These are phyloP conservation scores for Crocodylus rhombifer DNA, from an alignment of 2,797 vertebrate genomes.

Conservation along the genomic window DNA sequence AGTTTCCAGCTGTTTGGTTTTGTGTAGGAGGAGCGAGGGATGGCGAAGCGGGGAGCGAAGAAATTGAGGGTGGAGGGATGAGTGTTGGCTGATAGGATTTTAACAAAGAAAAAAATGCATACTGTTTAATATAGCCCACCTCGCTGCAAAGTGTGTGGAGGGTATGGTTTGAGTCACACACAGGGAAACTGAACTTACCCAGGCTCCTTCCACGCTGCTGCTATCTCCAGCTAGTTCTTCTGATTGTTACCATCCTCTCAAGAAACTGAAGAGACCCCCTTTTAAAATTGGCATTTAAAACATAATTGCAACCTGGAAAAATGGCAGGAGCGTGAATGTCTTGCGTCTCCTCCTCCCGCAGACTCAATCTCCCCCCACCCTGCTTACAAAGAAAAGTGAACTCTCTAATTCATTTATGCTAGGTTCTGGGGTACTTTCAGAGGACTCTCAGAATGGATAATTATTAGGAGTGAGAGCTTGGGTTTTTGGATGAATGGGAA, in stretches of 20 bases:
- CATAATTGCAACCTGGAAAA: not conserved
- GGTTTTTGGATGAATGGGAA: not conserved
- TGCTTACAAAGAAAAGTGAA: not conserved
- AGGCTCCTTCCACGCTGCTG: too few relatives aligned
- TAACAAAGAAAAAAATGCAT: rapidly evolving
- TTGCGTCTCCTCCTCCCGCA: not conserved
- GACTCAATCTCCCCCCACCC: not conserved
- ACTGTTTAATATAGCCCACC: not conserved
- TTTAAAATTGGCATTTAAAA: not conserved
- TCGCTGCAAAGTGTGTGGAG: not conserved
- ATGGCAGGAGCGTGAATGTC: too few relatives aligned
- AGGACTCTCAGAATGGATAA: not conserved
- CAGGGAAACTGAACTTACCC: too few relatives aligned
- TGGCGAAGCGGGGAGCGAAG: too few relatives aligned
- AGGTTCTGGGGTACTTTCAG: not conserved
- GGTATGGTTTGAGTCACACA: not conserved
- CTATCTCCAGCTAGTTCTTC: not conserved
- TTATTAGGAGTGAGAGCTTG: not conserved
- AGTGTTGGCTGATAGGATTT: not conserved
- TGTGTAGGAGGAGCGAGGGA: not conserved
- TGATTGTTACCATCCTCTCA: not conserved
- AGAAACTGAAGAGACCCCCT: not conserved
- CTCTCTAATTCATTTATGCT: not conserved
- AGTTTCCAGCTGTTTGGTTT: not conserved
- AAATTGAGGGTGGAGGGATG: not conserved